phyloP scores from a whole-genome alignment of 2,888 invertebrate genomes.

The Dynastes hyllus region DNA sequence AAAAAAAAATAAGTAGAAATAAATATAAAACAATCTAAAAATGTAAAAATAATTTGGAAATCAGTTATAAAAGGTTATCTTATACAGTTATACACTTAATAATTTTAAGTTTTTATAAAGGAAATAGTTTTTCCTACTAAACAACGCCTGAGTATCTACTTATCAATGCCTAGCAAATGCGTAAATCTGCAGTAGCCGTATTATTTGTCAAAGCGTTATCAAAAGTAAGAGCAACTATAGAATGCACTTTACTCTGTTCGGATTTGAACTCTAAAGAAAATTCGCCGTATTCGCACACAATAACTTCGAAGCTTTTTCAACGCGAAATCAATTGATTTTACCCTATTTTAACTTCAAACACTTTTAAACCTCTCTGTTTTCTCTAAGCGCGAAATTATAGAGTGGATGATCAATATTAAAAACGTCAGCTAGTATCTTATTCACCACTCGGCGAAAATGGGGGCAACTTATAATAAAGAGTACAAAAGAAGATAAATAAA shows the following conservation, averaged over 20 bases:
- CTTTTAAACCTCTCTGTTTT: constrained; percentile 29
- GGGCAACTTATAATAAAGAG: constrained; percentile 56
- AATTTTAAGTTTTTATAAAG: too few species aligned
- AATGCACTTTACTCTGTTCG: background rate
- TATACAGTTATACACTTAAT: too few species aligned
- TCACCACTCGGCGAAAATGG: constrained; percentile 51
- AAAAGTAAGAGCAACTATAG: too few species aligned
- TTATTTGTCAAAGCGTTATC: too few species aligned
- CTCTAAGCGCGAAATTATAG: constrained; percentile 49
- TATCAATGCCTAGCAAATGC: too few species aligned
- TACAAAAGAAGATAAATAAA: constrained; percentile 60
- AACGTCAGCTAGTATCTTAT: constrained; percentile 47
- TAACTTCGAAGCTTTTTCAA: background rate
- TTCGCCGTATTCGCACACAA: background rate
- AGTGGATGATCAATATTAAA: constrained; percentile 53
- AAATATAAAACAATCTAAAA: too few species aligned
- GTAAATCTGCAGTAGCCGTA: too few species aligned
- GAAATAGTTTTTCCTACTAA: too few species aligned
- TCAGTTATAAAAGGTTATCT: too few species aligned
- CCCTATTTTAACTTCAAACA: constrained; percentile 22
- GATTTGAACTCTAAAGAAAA: background rate
- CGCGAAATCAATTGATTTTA: constrained; percentile 10
- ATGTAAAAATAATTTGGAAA: too few species aligned
- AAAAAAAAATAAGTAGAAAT: too few species aligned
- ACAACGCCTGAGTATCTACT: too few species aligned